phyloP scores from a whole-genome alignment of 1,140 invertebrate genomes.

The Gonatopus flavifemur region DNA sequence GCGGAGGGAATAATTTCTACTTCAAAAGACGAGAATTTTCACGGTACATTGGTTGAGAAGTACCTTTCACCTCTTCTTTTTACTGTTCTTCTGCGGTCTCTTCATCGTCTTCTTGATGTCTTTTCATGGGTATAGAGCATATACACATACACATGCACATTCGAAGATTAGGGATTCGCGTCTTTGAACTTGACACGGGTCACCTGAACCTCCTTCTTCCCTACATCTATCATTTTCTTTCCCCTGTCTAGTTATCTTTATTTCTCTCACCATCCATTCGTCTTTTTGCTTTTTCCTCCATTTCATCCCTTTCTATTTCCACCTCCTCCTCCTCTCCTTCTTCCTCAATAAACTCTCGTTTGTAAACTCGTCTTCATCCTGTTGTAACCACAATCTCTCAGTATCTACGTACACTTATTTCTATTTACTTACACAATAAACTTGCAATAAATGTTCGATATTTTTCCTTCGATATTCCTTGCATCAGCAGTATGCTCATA shows the following conservation, averaged over 20 bases:
- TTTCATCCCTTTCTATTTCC: too few species aligned
- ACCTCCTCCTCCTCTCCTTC: too few species aligned
- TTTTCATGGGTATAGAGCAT: constrained; percentile 40
- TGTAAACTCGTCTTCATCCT: too few species aligned
- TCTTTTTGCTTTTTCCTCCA: background rate
- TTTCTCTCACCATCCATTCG: background rate
- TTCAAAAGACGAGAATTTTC: constrained; percentile 30
- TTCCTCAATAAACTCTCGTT: too few species aligned
- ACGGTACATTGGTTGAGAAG: constrained; percentile 30
- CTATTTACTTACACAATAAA: too few species aligned
- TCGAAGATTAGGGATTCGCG: constrained; percentile 39
- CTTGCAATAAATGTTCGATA: too few species aligned
- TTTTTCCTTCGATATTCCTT: too few species aligned
- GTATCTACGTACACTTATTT: too few species aligned
- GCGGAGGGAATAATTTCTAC: constrained; percentile 35
- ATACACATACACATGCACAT: too few species aligned
- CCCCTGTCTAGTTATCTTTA: background rate
- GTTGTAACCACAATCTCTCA: too few species aligned
- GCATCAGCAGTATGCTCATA: too few species aligned
- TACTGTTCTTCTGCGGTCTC: constrained; percentile 6
- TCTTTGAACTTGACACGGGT: constrained; percentile 57
- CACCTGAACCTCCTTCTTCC: constrained; percentile 32
- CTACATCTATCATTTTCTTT: constrained; percentile 10
- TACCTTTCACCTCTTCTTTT: constrained; percentile 7
- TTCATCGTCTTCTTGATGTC: constrained; percentile 11